Evolutionary conservation across 2,113 vertebrate species (phyloP).

Genomic region (Conger conger): DNA sequence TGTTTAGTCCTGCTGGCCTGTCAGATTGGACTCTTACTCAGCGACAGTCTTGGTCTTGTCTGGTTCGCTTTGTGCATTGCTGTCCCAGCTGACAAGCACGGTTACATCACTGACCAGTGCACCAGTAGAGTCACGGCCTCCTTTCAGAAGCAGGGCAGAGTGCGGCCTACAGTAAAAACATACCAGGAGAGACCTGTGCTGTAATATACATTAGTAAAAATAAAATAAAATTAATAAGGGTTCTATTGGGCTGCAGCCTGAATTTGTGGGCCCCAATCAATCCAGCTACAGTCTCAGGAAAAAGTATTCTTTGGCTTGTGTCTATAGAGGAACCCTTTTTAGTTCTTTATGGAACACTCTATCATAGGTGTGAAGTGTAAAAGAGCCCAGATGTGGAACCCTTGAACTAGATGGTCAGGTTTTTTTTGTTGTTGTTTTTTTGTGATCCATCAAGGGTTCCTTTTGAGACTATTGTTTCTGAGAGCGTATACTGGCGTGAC

Average conservation of each 20-base stretch:
- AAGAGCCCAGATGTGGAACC: no score
- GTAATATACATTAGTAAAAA: neutral
- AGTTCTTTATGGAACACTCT: no score
- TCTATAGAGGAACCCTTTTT: no score
- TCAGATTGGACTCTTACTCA: constrained; percentile 25
- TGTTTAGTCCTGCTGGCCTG: constrained; percentile 30
- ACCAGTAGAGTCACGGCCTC: neutral
- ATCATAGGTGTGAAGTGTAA: no score
- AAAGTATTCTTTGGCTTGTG: no score
- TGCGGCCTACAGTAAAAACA: neutral
- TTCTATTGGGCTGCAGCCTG: neutral
- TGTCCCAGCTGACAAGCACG: constrained; percentile 31
- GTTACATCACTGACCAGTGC: constrained; percentile 29
- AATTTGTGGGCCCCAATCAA: neutral
- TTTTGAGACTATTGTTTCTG: no score
- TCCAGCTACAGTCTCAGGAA: no score
- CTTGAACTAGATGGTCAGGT: no score
- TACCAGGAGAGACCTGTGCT: neutral
- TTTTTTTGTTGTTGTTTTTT: no score
- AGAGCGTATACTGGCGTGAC: neutral
- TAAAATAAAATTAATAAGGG: neutral
- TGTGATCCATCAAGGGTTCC: no score
- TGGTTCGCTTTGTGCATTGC: constrained; percentile 29
- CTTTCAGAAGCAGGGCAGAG: neutral
- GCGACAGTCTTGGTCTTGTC: constrained; percentile 30